Conservation (phyloP, 2,113 vertebrate genomes). For the Pachypanchax playfairii region DNA sequence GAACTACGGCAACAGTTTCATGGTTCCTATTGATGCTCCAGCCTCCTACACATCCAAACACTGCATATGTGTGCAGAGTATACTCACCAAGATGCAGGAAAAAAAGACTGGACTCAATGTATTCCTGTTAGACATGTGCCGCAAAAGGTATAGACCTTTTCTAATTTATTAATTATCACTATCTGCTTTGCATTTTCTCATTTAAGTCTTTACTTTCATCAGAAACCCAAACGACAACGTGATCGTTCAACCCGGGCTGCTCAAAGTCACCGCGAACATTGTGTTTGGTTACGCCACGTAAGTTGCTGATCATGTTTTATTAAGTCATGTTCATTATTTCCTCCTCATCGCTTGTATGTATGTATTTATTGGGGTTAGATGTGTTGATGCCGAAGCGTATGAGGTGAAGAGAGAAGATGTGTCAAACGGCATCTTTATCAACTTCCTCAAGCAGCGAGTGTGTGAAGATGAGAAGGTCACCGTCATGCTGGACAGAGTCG, state of each 20-base stretch:
- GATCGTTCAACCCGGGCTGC: conserved; percentile 77
- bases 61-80: conserved; percentile 85
- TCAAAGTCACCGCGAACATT: conserved; percentile 87
- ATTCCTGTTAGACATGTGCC: conserved; percentile 90
- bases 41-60: conserved; percentile 82
- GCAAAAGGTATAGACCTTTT: conserved; percentile 81
- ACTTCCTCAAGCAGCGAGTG: conserved; percentile 84
- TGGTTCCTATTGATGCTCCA: conserved; percentile 87
- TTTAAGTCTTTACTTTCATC: conserved; percentile 4
- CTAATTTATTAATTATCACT: background rate
- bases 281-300: conserved; percentile 91
- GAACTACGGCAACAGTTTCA: conserved; percentile 90
- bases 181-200: background rate
- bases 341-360: background rate
- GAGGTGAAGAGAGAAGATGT: conserved; percentile 83
- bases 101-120: conserved; percentile 85
- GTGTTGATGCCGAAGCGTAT: conserved; percentile 85
- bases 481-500: conserved; percentile 87
- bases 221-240: conserved; percentile 85
- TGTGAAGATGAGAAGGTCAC: conserved; percentile 88
- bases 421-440: conserved; percentile 86
- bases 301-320: conserved; percentile 41
- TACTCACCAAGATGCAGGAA: conserved; percentile 86
- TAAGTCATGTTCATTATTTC: background rate
- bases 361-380: conserved; percentile 72